phyloP scores from a whole-genome alignment of 2,113 vertebrate genomes.

The Tautogolabrus adspersus region DNA sequence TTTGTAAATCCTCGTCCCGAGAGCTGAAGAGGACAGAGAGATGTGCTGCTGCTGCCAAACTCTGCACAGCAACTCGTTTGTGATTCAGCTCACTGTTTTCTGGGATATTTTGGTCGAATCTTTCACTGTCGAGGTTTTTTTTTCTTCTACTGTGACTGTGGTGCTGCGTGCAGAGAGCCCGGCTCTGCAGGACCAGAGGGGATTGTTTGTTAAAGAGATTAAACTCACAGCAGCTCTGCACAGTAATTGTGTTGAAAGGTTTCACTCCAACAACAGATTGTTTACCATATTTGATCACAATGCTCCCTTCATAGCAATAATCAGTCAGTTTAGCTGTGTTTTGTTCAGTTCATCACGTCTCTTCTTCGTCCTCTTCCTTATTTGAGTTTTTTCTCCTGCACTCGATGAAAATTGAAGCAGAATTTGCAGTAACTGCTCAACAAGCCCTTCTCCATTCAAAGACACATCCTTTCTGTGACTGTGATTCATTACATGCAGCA shows the following conservation, averaged over 20 bases:
- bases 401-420: no score
- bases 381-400: no score
- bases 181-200: neutral
- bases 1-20: no score
- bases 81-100: neutral
- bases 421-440: no score
- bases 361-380: neutral
- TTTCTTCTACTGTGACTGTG: neutral
- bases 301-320: neutral
- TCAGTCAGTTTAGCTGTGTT: neutral
- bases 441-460: no score
- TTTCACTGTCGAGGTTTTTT: slow-evolving; percentile 20
- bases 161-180: neutral
- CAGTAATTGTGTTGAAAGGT: neutral
- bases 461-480: neutral
- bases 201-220: neutral
- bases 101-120: neutral
- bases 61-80: neutral
- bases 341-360: no score
- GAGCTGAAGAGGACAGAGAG: no score
- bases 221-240: slow-evolving; percentile 8
- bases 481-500: slow-evolving; percentile 3
- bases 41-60: neutral
- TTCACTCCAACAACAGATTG: slow-evolving; percentile 3
- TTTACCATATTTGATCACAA: neutral